Percentiles rank a stretch among this genome's conserved stretches.
Evolutionary conservation across 1,140 invertebrate species (phyloP).

Genomic region (Drosophila trapezifrons): DNA sequence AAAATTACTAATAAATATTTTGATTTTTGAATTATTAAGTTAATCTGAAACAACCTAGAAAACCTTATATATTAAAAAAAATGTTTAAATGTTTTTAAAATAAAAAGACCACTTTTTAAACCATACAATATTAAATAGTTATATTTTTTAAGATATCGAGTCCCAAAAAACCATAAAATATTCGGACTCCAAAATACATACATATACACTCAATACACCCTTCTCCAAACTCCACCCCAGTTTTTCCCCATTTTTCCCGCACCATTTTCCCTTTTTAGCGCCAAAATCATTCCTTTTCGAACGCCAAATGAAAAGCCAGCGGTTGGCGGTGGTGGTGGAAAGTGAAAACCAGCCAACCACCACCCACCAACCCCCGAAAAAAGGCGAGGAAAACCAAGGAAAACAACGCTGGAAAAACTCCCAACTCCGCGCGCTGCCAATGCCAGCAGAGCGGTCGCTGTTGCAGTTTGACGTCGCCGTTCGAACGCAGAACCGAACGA

Average conservation of each 20-base stretch:
- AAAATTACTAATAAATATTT: no score
- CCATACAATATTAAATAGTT: neutral
- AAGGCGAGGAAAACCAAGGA: neutral
- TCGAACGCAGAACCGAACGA: constrained; percentile 9
- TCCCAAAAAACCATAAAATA: neutral
- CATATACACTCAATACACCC: no score
- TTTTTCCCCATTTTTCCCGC: neutral
- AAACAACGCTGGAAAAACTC: constrained; percentile 14
- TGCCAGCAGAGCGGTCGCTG: constrained; percentile 23
- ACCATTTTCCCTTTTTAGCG: constrained; percentile 48
- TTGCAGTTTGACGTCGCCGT: constrained; percentile 14
- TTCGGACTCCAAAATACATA: neutral
- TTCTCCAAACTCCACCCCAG: constrained; percentile 5
- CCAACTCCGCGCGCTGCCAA: constrained; percentile 36
- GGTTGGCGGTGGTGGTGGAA: constrained; percentile 70
- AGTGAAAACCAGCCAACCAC: constrained; percentile 76
- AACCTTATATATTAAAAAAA: no score
- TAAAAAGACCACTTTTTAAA: no score
- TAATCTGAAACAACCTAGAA: no score
- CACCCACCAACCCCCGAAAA: constrained; percentile 54
- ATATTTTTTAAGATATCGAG: neutral
- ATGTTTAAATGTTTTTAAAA: no score
- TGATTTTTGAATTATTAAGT: no score
- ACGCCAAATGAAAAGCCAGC: constrained; percentile 71
- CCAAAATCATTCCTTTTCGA: constrained; percentile 64